Base-by-base conservation (phyloP, 1,140 invertebrate genomes). In the Bilobella aurantiaca region DNA sequence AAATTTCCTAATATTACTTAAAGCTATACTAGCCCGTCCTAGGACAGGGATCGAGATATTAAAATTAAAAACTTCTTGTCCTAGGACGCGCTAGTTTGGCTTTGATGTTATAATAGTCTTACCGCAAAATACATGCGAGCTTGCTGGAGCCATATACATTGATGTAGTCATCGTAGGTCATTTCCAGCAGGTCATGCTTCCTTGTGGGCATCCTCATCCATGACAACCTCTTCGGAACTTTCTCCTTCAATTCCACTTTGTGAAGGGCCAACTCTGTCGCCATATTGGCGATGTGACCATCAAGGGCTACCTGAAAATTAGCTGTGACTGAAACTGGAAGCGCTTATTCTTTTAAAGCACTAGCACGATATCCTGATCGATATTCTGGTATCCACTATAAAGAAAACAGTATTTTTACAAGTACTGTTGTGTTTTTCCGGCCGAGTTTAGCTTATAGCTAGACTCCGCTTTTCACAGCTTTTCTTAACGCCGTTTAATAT, bases 221-320 rank as follows among this genome's bases (percentile, higher is more conserved):
- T 12, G 68, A 66, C 14, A 42, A 46, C 3, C 49, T 66, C n/a
- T 12, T 31, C 1, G 3, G 21, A n/a, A 56, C 63, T 25, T 66
- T 65, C 27, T 56, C 32, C 12, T 49, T 58, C 0, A 18, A 1
- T 32, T 47, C 14, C 18, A n/a, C 25, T n/a, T 31, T 27, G 12
- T 18, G 21, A 3, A 25, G 29, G 23, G 49, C 23, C 1, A 53
- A 69, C 14, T 34, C 2, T 34, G 31, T 49, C 0, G 64, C 53
- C 57, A 69, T 58, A 12, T 37, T 31, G 42, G 65, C 37, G 31
- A 69, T 66, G 16, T 57, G n/a, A 1, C 47, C 59, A 14, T 28
- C 18, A 3, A 32, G 12, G 29, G 29, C 25, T 5, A 47, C 30
- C 64, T 65, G 25, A n/a, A n/a, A n/a, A 12, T 8, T 42, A 56